phyloP scores from a whole-genome alignment of 2,888 invertebrate genomes.

The Disparrhopalites patrizii region DNA sequence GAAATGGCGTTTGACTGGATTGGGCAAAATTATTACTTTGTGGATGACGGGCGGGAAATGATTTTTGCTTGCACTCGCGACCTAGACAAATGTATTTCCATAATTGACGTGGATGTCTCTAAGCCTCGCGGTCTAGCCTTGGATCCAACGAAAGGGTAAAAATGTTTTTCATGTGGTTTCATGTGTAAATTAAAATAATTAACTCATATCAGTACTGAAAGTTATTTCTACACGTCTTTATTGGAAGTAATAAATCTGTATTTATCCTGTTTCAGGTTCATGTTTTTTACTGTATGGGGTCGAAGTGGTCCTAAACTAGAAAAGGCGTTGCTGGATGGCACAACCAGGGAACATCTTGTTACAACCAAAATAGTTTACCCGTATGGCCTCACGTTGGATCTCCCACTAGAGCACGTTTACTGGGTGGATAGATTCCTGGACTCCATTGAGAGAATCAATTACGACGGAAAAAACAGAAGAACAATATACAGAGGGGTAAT shows the following conservation, averaged over 20 bases:
- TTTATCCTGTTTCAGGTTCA: constrained; percentile 56
- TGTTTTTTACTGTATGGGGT: constrained; percentile 77
- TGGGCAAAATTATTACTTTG: constrained; percentile 66
- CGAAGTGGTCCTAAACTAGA: constrained; percentile 61
- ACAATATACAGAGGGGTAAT: constrained; percentile 60
- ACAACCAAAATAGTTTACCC: constrained; percentile 71
- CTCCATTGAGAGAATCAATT: constrained; percentile 72
- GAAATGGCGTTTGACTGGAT: constrained; percentile 72
- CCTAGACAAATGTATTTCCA: constrained; percentile 64
- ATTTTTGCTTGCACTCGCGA: constrained; percentile 53
- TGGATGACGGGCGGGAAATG: constrained; percentile 56
- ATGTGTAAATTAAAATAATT: too few relatives aligned
- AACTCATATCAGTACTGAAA: too few relatives aligned
- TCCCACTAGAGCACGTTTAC: constrained; percentile 66
- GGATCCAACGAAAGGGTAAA: constrained; percentile 69
- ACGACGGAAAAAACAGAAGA: constrained; percentile 65
- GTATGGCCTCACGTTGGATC: constrained; percentile 67
- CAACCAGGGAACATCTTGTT: constrained; percentile 60
- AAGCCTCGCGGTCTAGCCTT: constrained; percentile 71
- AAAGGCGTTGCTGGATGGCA: constrained; percentile 64
- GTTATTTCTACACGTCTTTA: not conserved
- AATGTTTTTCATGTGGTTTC: constrained; percentile 44
- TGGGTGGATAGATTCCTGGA: constrained; percentile 79
- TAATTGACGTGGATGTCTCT: constrained; percentile 64
- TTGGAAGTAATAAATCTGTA: too few relatives aligned